A percentile compares a stretch with the other conserved stretches of the same genome.
These are phyloP conservation scores for Dynastes hyllus DNA, from an alignment of 2,888 invertebrate genomes.

Conservation along the genomic window DNA sequence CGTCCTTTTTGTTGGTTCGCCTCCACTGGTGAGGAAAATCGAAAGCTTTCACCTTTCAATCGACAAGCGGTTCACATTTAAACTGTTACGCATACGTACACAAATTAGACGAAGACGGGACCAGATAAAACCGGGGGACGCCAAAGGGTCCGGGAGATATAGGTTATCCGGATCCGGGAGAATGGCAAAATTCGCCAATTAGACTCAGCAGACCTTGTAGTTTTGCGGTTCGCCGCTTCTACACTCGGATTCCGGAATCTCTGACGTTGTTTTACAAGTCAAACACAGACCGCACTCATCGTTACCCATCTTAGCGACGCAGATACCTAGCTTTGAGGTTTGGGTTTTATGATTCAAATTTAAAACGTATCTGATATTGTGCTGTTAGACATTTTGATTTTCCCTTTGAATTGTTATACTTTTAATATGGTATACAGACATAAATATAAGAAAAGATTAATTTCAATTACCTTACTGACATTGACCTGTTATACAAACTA, in stretches of 20 bases:
- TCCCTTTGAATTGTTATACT: too few relatives aligned
- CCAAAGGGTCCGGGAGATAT: too few relatives aligned
- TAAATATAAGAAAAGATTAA: too few relatives aligned
- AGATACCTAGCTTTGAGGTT: too few relatives aligned
- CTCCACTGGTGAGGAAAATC: not conserved
- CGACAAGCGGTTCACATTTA: not conserved
- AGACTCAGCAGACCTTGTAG: constrained; percentile 54
- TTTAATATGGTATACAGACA: too few relatives aligned
- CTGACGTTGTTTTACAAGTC: constrained; percentile 55
- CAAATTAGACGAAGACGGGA: not conserved
- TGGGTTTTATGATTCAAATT: too few relatives aligned
- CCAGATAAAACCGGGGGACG: not conserved
- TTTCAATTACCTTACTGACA: too few relatives aligned
- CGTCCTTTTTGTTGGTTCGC: not conserved
- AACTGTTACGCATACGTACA: not conserved
- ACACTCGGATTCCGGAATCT: constrained; percentile 50
- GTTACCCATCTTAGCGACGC: constrained; percentile 15
- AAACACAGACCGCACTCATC: constrained; percentile 45
- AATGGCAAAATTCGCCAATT: constrained; percentile 54
- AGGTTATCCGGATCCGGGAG: constrained; percentile 28
- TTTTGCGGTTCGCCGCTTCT: constrained; percentile 55
- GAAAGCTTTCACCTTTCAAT: not conserved
- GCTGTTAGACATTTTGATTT: too few relatives aligned
- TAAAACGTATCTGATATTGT: not conserved
- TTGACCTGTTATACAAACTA: too few relatives aligned